Evolutionary conservation across 2,888 invertebrate genomes (phyloP), one percentile per base, ranked within the genome.

Genomic region (Clostera curtula): DNA sequence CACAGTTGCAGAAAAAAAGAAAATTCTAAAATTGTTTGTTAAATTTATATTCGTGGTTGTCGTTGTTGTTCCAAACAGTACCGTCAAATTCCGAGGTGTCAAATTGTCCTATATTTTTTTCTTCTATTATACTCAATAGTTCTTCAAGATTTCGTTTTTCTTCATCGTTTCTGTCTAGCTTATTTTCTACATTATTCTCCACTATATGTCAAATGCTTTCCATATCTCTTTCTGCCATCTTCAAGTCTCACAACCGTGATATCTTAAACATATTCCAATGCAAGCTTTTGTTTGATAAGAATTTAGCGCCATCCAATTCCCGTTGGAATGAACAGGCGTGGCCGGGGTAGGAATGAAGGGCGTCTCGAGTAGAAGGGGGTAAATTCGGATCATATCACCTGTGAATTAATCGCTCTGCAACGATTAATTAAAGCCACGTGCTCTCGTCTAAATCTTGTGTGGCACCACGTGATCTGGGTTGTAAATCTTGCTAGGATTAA

Each of bases 381-480:
- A 56, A 53, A 45, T 55, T 54, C 64, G 72, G 71, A 73, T 79
- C 75, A 79, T 79, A 76, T 77, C 73, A 76, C 71, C 69, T 72
- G 70, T 54, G 71, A 77, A 77, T 76, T 80, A 80, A 82, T 80
- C 65, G 76, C 54, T 50, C 61, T 61, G 62, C 68, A 69, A 76
- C 76, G 74, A 80, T 82, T 76, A 69, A 82, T 80, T 76, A 80
- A 49, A 43, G 62, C 67, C 74, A 71, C 74, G 72, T 71, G 74
- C 53, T 62, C 49, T 31, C 45, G 35, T 21, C 31, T 35, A 48
- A 59, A 45, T 44, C 48, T 37, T 44, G 40, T 40, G 43, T 43
- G 49, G 46, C 49, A 54, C 42, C 56, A 58, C 57, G 58, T 62
- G 57, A 45, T 49, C 43, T 25, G 46, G 22, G 29, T 34, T 27